phyloP scores from a whole-genome alignment of 2,888 invertebrate genomes.

The Hirtodrosophila duncani region DNA sequence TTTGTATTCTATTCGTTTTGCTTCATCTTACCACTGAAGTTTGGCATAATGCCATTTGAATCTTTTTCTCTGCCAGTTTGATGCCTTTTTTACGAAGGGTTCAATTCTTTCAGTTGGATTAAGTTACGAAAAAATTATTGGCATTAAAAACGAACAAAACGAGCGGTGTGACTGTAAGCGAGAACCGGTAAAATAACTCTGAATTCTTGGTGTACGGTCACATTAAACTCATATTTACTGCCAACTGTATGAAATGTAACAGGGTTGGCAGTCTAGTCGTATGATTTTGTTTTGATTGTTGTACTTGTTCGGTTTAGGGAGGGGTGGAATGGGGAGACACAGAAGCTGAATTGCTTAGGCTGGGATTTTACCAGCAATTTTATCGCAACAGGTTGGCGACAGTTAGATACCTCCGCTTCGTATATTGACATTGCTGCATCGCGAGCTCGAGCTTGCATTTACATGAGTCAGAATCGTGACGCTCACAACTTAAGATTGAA shows the following conservation, averaged over 20 bases:
- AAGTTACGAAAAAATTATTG: slow-evolving; percentile 9
- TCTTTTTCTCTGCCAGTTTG: slow-evolving; percentile 77
- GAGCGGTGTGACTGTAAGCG: slow-evolving; percentile 9
- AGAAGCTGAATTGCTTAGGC: too few relatives aligned
- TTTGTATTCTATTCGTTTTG: slow-evolving; percentile 8
- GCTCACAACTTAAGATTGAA: background rate
- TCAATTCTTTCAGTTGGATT: slow-evolving; percentile 6
- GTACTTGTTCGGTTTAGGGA: too few relatives aligned
- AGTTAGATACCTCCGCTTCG: background rate
- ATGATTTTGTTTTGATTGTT: too few relatives aligned
- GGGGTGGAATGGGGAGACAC: too few relatives aligned
- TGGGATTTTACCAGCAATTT: slow-evolving; percentile 18
- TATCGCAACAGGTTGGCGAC: slow-evolving; percentile 20
- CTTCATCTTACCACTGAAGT: slow-evolving; percentile 82
- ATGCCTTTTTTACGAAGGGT: slow-evolving; percentile 57
- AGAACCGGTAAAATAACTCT: too few relatives aligned
- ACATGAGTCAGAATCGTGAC: slow-evolving; percentile 17
- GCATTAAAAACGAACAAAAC: slow-evolving; percentile 3
- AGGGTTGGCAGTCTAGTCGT: too few relatives aligned
- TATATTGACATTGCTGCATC: too few relatives aligned
- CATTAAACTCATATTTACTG: too few relatives aligned
- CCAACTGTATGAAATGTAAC: too few relatives aligned
- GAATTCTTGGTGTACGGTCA: too few relatives aligned
- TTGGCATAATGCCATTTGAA: slow-evolving; percentile 85
- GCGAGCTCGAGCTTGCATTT: slow-evolving; percentile 1